Evolutionary conservation across 2,797 vertebrate species (phyloP).

Genomic region (Thaleichthys pacificus): DNA sequence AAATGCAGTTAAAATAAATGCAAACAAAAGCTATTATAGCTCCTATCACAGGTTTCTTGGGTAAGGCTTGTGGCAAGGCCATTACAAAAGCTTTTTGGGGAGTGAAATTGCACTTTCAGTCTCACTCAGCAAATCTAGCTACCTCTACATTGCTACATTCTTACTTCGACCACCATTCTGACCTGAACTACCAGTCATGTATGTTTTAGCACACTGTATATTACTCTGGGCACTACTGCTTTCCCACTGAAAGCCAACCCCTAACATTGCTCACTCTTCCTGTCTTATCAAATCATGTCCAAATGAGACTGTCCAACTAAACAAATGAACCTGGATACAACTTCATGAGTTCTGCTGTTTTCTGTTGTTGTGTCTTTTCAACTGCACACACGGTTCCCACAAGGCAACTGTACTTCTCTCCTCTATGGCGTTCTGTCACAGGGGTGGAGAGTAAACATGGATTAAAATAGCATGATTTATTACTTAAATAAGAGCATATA

Average conservation of each 20-base stretch:
- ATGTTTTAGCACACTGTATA: conserved; percentile 51
- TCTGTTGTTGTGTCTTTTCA: conserved; percentile 29
- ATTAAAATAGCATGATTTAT: conserved; percentile 58
- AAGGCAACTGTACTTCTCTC: conserved; percentile 67
- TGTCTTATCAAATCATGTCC: conserved; percentile 22
- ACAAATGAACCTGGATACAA: conserved; percentile 66
- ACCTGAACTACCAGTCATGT: conserved; percentile 59
- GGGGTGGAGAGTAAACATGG: conserved; percentile 66
- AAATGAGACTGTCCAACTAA: conserved; percentile 55
- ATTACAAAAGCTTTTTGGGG: conserved; percentile 71
- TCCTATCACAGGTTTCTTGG: conserved; percentile 58
- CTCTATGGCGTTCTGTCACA: conserved; percentile 66
- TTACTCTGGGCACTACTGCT: conserved; percentile 61
- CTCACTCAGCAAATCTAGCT: conserved; percentile 52
- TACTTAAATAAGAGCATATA: conserved; percentile 75
- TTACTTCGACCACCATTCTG: conserved; percentile 37
- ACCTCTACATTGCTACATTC: conserved; percentile 68
- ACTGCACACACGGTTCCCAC: conserved; percentile 54
- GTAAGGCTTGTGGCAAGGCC: conserved; percentile 78
- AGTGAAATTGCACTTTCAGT: conserved; percentile 76
- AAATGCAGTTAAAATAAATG: conserved; percentile 56
- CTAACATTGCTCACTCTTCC: conserved; percentile 28
- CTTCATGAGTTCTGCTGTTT: conserved; percentile 59
- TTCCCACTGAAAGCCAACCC: conserved; percentile 43
- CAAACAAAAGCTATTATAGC: conserved; percentile 40